phyloP scores from a whole-genome alignment of 2,888 invertebrate species.

The Drosophila borealis region DNA sequence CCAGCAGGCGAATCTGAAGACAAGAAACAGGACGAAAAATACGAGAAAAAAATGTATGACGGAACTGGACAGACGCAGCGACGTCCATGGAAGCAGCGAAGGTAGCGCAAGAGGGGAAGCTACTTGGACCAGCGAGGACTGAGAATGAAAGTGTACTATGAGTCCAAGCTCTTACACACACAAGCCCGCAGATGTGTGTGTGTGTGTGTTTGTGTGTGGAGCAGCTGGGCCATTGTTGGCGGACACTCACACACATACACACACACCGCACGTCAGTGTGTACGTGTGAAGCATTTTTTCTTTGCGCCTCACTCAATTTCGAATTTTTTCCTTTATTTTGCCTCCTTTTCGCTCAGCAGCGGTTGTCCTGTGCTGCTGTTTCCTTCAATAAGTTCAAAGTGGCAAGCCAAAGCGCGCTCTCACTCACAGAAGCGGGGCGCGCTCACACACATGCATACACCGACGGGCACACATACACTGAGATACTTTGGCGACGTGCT shows the following conservation, averaged over 20 bases:
- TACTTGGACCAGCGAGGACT: slow-evolving; percentile 56
- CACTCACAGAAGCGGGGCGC: slow-evolving; percentile 49
- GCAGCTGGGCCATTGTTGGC: slow-evolving; percentile 72
- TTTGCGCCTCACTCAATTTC: slow-evolving; percentile 78
- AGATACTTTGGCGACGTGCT: slow-evolving; percentile 74
- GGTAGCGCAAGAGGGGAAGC: slow-evolving; percentile 30
- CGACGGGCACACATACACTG: slow-evolving; percentile 38
- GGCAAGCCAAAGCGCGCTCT: slow-evolving; percentile 73
- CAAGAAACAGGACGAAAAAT: slow-evolving; percentile 79
- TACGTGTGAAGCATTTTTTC: slow-evolving; percentile 66
- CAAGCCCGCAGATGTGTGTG: slow-evolving; percentile 3
- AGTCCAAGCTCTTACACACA: slow-evolving; percentile 53
- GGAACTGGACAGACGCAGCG: slow-evolving; percentile 76
- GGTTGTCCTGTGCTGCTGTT: slow-evolving; percentile 56
- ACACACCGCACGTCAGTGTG: slow-evolving; percentile 1
- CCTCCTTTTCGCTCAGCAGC: slow-evolving; percentile 69
- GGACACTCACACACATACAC: slow-evolving; percentile 56
- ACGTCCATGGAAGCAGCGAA: slow-evolving; percentile 50
- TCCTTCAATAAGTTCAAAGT: slow-evolving; percentile 81
- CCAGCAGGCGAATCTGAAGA: slow-evolving; percentile 76
- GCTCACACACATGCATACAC: slow-evolving; percentile 38
- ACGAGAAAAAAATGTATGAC: slow-evolving; percentile 59
- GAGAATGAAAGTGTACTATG: slow-evolving; percentile 78
- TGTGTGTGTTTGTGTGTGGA: slow-evolving; percentile 29
- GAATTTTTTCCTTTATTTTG: slow-evolving; percentile 67